These are phyloP conservation scores for Sturmia bella DNA, from an alignment of 2,888 invertebrate species.

Conservation along the genomic window DNA sequence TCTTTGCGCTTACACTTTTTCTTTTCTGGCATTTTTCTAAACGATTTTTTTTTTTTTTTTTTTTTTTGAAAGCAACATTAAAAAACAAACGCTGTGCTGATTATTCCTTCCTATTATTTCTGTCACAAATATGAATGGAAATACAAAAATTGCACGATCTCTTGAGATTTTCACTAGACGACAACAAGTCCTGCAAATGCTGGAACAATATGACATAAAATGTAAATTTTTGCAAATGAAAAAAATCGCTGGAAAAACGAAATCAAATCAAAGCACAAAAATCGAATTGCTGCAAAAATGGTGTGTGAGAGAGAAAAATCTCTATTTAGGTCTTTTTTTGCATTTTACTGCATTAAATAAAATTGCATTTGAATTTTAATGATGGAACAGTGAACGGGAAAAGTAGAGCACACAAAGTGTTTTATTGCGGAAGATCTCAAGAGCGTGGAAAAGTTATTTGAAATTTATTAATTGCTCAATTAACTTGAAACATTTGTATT, in stretches of 20 bases:
- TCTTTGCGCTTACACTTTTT: background rate
- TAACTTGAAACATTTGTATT: too few species aligned
- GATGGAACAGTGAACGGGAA: background rate
- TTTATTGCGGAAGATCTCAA: too few species aligned
- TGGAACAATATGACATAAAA: conserved; percentile 37
- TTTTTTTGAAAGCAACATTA: conserved; percentile 1
- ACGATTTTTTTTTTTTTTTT: too few species aligned
- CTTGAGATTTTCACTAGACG: conserved; percentile 44
- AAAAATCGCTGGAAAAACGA: background rate
- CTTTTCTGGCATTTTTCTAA: background rate
- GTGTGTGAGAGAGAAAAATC: background rate
- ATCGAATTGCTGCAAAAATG: conserved; percentile 3
- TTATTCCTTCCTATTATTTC: conserved; percentile 10
- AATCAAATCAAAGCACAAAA: conserved; percentile 14
- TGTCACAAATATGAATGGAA: conserved; percentile 26
- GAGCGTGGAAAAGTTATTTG: too few species aligned
- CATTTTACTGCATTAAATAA: conserved; percentile 51
- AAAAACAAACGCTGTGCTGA: background rate
- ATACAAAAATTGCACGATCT: conserved; percentile 11
- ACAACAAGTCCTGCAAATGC: conserved; percentile 25
- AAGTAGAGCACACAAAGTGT: background rate
- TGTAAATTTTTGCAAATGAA: conserved; percentile 53
- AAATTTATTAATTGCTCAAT: too few species aligned
- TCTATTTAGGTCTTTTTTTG: conserved; percentile 1
- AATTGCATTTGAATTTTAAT: conserved; percentile 39